These are phyloP conservation scores for Cryptus armator DNA, from an alignment of 2,888 invertebrate species.

Conservation along the genomic window DNA sequence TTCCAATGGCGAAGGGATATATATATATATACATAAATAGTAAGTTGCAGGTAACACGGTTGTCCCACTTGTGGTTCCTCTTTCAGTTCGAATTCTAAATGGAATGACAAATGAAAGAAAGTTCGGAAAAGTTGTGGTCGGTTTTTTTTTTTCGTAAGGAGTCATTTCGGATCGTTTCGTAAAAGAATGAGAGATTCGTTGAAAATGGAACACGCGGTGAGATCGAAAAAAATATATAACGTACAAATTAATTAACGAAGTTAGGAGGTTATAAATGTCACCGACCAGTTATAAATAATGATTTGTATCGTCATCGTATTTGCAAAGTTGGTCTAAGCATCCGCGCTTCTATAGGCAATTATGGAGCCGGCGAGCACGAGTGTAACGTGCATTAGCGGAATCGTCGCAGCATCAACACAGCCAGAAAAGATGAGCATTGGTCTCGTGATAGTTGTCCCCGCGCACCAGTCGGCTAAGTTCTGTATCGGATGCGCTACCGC, in stretches of 20 bases:
- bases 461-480: conserved; percentile 20
- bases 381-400: conserved; percentile 39
- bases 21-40: conserved; percentile 6
- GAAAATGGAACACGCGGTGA: not conserved
- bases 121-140: not conserved
- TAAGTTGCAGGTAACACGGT: conserved; percentile 59
- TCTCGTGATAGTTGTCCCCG: conserved; percentile 32
- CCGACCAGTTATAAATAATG: conserved; percentile 7
- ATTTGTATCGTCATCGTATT: conserved; percentile 8
- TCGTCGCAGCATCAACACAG: conserved; percentile 14
- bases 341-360: conserved; percentile 39
- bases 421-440: conserved; percentile 39
- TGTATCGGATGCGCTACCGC: conserved; percentile 8
- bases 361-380: conserved; percentile 10
- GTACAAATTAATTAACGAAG: not conserved
- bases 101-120: not conserved
- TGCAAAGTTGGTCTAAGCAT: not conserved
- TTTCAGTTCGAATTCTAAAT: not conserved
- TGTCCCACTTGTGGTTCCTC: conserved; percentile 67
- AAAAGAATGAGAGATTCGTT: not conserved
- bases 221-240: not conserved
- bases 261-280: not conserved
- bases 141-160: not conserved
- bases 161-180: not conserved
- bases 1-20: conserved; percentile 34